These are phyloP conservation scores for Pristionchus arcanus DNA, from an alignment of 2,888 invertebrate genomes.

Conservation along the genomic window DNA sequence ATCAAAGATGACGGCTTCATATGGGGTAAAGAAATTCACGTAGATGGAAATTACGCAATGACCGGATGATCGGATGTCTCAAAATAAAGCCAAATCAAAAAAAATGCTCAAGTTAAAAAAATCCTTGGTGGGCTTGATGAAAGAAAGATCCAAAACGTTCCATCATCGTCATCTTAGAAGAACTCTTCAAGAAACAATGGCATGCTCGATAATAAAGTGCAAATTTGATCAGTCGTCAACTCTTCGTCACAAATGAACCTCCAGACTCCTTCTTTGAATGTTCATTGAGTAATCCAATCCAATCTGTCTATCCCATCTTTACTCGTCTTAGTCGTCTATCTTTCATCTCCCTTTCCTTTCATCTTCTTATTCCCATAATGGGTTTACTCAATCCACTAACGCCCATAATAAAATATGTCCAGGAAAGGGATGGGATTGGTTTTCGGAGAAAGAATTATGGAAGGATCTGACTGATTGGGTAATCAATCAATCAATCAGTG, in stretches of 20 bases:
- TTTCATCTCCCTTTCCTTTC: slow-evolving; percentile 2
- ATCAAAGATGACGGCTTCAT: not conserved
- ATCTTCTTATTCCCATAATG: slow-evolving; percentile 22
- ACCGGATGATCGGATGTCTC: no score
- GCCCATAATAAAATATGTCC: slow-evolving; percentile 28
- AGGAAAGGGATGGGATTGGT: not conserved
- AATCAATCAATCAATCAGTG: slow-evolving; percentile 5
- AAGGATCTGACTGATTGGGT: not conserved
- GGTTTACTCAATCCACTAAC: not conserved
- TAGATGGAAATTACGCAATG: no score
- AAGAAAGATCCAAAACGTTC: no score
- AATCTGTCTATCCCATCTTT: slow-evolving; percentile 10
- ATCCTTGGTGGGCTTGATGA: no score
- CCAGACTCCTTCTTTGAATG: not conserved
- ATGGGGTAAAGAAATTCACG: not conserved
- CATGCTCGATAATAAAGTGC: not conserved
- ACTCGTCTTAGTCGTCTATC: not conserved
- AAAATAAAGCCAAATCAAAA: no score
- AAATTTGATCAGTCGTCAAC: not conserved
- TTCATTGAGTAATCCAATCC: not conserved
- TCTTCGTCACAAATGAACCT: not conserved
- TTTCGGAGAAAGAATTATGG: slow-evolving; percentile 1
- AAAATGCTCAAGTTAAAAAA: no score
- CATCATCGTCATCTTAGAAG: no score
- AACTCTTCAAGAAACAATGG: not conserved